Evolutionary conservation across 1,140 invertebrate genomes (phyloP), one percentile per base, ranked within the genome.

Genomic region (Phocides pigmalion): DNA sequence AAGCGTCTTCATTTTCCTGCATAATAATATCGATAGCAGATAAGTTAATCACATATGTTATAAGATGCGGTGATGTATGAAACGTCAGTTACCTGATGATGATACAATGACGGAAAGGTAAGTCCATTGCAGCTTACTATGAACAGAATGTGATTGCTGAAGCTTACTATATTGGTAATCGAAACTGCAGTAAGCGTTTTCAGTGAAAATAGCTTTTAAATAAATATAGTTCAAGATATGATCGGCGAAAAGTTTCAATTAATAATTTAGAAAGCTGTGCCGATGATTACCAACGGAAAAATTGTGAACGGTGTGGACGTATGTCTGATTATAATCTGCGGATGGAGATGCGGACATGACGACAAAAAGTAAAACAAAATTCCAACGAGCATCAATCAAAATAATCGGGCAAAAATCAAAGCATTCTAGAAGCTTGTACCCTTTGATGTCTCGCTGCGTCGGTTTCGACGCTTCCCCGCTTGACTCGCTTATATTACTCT

Each of bases 401-500:
- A 76, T 67, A 77, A 70, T 79, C 76, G 80, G 80, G 79, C 74
- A 79, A 83, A 87, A 83, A 76, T 71, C 66, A 79, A 82, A 84
- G 79, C 78, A 61, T 82, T 84, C 79, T 84, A 89, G 75, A 82
- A 79, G 80, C 82, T 74, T 82, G 85, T 87, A 90, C 88, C 81
- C 84, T 90, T 84, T 89, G 63, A 79, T 73, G 71, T 87, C 83
- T 70, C 89, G 87, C 70, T 91, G 90, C 58, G 84, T 91, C 46
- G 87, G 86, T 79, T 92, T 90, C 54, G 91, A 89, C 41, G 85
- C 86, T 56, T 91, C 89, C 39, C 90, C 90, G 72, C 89, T 92
- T 58, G 90, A 92, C 66, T 92, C 90, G 72, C 84, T 92, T 75
- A 91, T 84, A 76, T 89, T 91, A 87, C 89, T 89, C 49, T 91